Conservation (phyloP, 2,888 invertebrate genomes). For the Oligia latruncula region DNA sequence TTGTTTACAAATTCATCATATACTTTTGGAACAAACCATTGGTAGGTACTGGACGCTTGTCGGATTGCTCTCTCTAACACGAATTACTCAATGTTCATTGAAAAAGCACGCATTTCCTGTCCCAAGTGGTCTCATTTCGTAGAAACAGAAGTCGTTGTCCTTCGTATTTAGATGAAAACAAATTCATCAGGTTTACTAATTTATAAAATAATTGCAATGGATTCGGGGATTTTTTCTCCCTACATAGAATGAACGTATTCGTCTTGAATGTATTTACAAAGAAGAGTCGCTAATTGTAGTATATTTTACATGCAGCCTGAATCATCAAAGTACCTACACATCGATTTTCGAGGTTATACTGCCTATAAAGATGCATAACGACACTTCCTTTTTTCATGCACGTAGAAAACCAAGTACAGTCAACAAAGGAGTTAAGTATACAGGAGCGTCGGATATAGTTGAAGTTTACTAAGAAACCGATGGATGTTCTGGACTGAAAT, state of each 20-base stretch:
- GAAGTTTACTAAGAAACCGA: too few species aligned
- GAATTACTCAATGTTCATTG: constrained; percentile 40
- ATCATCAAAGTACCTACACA: neutral
- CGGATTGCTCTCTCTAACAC: constrained; percentile 24
- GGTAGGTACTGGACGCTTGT: neutral
- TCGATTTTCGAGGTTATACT: neutral
- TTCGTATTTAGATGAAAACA: neutral
- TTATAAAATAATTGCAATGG: neutral
- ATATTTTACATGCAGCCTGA: neutral
- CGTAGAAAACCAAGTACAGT: neutral
- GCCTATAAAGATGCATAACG: neutral
- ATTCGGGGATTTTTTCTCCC: neutral
- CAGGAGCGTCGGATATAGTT: too few species aligned
- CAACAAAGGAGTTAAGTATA: too few species aligned
- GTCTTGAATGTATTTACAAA: neutral
- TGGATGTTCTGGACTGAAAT: too few species aligned
- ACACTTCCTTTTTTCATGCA: constrained; percentile 5
- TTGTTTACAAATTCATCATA: neutral
- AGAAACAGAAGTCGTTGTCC: constrained; percentile 10
- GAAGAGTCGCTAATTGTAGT: neutral
- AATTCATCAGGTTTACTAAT: neutral
- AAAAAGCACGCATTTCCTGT: constrained; percentile 51
- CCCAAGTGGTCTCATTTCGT: constrained; percentile 10
- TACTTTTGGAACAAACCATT: neutral
- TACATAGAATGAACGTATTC: neutral